These are phyloP conservation scores for Eulimnadia texana DNA, from an alignment of 1,140 invertebrate species.

Conservation along the genomic window DNA sequence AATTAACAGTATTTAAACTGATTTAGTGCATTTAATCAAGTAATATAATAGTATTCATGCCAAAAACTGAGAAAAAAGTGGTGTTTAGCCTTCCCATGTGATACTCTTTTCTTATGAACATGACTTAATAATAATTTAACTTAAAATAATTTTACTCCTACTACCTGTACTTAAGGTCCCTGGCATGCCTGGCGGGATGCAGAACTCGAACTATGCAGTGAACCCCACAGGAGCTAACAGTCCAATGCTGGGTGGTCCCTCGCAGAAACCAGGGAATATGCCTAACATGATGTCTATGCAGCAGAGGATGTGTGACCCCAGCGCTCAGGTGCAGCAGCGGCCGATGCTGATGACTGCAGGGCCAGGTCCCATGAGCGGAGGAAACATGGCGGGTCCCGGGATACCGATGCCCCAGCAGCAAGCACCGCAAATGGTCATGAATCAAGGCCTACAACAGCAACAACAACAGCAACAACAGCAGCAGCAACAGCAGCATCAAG, in stretches of 20 bases:
- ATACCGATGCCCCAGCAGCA: slow-evolving; percentile 3
- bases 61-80: no score
- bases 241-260: neutral
- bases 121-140: no score
- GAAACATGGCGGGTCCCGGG: no score
- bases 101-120: no score
- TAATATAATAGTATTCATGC: no score
- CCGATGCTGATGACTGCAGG: neutral
- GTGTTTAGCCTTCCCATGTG: no score
- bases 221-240: slow-evolving; percentile 52
- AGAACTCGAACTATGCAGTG: neutral
- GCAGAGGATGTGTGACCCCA: neutral
- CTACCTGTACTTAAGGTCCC: no score
- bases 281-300: neutral
- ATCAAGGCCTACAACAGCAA: slow-evolving; percentile 5
- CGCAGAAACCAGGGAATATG: neutral
- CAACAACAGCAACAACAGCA: slow-evolving; percentile 11
- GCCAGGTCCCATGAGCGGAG: neutral
- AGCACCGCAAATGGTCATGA: slow-evolving; percentile 29
- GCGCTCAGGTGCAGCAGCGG: neutral
- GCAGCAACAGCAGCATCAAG: slow-evolving; percentile 29
- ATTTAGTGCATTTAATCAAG: no score
- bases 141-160: no score
- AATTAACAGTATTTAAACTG: no score
- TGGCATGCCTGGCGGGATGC: slow-evolving; percentile 1